Percentiles rank a stretch among this genome's conserved stretches.
These are phyloP conservation scores for Delia radicum DNA, from an alignment of 1,140 invertebrate genomes.

Conservation along the genomic window DNA sequence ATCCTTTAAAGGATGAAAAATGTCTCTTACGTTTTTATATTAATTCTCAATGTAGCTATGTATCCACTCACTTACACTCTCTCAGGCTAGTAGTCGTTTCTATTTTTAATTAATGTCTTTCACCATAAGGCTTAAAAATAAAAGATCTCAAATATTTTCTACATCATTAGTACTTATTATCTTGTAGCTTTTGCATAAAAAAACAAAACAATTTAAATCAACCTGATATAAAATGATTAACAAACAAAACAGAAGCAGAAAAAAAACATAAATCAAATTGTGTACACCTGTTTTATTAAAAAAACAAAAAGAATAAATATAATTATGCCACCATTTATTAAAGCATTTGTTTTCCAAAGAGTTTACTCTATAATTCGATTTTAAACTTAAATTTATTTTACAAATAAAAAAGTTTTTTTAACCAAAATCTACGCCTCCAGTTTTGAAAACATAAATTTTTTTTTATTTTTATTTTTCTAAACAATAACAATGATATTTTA, in stretches of 20 bases:
- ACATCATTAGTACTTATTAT: conserved; percentile 6
- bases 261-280: background rate
- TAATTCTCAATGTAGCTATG: background rate
- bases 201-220: conserved; percentile 6
- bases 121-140: background rate
- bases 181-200: conserved; percentile 16
- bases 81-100: conserved; percentile 18
- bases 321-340: background rate
- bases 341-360: background rate
- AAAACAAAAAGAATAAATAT: background rate
- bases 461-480: background rate
- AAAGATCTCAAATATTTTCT: conserved; percentile 11
- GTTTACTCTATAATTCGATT: too few species aligned
- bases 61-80: conserved; percentile 9
- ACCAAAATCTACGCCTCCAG: background rate
- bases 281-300: background rate
- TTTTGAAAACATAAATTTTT: background rate
- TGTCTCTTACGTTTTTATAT: too few species aligned
- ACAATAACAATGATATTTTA: background rate
- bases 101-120: conserved; percentile 13
- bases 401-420: too few species aligned
- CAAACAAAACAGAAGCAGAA: background rate
- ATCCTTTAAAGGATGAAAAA: too few species aligned
- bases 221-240: background rate
- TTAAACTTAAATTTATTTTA: too few species aligned